Conservation (phyloP, 2,888 invertebrate genomes). For the Drosophila anceps region DNA sequence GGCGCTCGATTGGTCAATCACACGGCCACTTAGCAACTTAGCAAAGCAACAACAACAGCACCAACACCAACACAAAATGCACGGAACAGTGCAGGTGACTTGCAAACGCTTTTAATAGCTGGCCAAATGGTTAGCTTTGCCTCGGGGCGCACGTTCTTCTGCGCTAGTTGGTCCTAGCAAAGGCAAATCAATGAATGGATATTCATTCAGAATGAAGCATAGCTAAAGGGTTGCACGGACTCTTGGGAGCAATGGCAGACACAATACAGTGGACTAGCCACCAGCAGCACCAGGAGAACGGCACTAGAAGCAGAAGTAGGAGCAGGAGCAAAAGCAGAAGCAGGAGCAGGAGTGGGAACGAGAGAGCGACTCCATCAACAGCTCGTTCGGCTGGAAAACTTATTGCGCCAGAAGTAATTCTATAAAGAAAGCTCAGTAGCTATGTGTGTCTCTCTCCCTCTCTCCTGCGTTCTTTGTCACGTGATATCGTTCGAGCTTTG, state of each 20-base stretch:
- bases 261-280: constrained; percentile 29
- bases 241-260: constrained; percentile 29
- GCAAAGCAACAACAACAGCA: constrained; percentile 31
- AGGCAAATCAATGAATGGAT: constrained; percentile 75
- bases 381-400: constrained; percentile 75
- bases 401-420: constrained; percentile 81
- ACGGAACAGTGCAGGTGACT: constrained; percentile 43
- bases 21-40: constrained; percentile 44
- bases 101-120: constrained; percentile 59
- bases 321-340: background rate
- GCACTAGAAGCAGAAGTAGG: too few species aligned
- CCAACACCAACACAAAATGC: constrained; percentile 5
- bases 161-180: constrained; percentile 57
- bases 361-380: constrained; percentile 59
- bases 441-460: constrained; percentile 17
- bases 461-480: constrained; percentile 17
- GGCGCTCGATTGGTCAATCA: constrained; percentile 63
- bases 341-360: background rate
- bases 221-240: constrained; percentile 30
- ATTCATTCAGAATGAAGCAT: constrained; percentile 54
- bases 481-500: constrained; percentile 14
- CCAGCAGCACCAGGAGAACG: background rate
- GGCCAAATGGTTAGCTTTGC: constrained; percentile 28
- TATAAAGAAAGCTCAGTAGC: constrained; percentile 68
- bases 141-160: constrained; percentile 23